These are phyloP conservation scores for Drosophila albomicans DNA, from an alignment of 1,140 invertebrate genomes.

Conservation along the genomic window DNA sequence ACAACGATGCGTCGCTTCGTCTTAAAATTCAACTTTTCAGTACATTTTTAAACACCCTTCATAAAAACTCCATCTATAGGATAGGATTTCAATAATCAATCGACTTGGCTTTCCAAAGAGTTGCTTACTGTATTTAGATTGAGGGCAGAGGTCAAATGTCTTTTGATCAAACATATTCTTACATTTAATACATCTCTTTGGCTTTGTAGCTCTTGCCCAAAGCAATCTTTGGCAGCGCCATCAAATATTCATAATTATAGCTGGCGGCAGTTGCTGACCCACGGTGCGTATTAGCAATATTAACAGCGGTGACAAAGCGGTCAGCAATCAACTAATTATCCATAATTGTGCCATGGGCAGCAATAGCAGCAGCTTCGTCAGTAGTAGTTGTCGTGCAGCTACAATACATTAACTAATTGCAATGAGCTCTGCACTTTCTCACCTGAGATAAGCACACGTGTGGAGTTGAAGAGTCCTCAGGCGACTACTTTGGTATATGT, in stretches of 20 bases:
- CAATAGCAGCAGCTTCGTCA: not conserved
- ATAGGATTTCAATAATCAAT: not conserved
- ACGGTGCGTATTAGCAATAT: slow-evolving; percentile 46
- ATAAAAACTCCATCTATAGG: slow-evolving; percentile 11
- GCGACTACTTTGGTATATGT: too few species aligned
- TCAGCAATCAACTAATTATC: slow-evolving; percentile 41
- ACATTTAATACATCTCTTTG: not conserved
- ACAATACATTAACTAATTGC: slow-evolving; percentile 42
- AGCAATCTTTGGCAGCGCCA: not conserved
- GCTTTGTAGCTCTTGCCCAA: not conserved
- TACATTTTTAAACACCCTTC: slow-evolving; percentile 49
- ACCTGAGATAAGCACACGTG: not conserved
- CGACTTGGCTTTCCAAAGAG: not conserved
- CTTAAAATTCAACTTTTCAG: slow-evolving; percentile 32
- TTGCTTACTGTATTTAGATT: not conserved
- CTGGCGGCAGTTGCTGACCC: slow-evolving; percentile 26
- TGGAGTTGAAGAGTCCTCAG: not conserved
- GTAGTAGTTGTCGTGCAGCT: not conserved
- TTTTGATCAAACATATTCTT: not conserved
- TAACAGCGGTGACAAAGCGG: slow-evolving; percentile 35
- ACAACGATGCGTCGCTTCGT: slow-evolving; percentile 45
- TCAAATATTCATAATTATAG: slow-evolving; percentile 39
- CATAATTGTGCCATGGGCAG: slow-evolving; percentile 44
- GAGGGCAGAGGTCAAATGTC: not conserved
- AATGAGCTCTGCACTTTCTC: slow-evolving; percentile 10